phyloP scores from a whole-genome alignment of 2,113 vertebrate genomes.

The Vombatus ursinus region DNA sequence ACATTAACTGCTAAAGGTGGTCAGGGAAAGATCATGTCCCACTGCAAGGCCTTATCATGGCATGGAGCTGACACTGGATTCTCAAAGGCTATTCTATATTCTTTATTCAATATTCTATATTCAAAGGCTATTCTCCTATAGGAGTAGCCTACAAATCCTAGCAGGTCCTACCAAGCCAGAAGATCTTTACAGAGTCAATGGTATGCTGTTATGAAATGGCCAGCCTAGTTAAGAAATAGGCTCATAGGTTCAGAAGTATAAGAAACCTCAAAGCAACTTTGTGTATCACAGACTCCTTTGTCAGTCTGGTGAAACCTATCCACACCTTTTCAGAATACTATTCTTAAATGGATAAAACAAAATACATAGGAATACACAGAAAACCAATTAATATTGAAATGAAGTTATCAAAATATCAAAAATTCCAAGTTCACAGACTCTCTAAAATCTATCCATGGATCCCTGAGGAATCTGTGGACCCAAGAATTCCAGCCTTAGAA shows the following conservation, averaged over 20 bases:
- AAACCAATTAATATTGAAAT: not conserved
- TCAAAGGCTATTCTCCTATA: not conserved
- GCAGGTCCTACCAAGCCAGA: not conserved
- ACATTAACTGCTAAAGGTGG: not conserved
- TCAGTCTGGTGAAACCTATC: not conserved
- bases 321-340: not conserved
- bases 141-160: not conserved
- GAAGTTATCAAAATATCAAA: not conserved
- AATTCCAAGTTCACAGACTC: not conserved
- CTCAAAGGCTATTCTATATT: not conserved
- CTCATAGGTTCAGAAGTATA: not conserved
- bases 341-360: not conserved
- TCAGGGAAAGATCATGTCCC: not conserved
- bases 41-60: not conserved
- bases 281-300: not conserved
- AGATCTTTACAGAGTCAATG: not conserved
- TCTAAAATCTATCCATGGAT: not conserved
- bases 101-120: no score
- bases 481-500: not conserved
- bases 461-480: not conserved
- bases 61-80: not conserved
- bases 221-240: not conserved
- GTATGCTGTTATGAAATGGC: not conserved
- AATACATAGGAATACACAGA: not conserved
- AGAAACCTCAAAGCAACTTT: not conserved